These are phyloP conservation scores for Drosophila azteca DNA, from an alignment of 1,140 invertebrate species.

Conservation along the genomic window DNA sequence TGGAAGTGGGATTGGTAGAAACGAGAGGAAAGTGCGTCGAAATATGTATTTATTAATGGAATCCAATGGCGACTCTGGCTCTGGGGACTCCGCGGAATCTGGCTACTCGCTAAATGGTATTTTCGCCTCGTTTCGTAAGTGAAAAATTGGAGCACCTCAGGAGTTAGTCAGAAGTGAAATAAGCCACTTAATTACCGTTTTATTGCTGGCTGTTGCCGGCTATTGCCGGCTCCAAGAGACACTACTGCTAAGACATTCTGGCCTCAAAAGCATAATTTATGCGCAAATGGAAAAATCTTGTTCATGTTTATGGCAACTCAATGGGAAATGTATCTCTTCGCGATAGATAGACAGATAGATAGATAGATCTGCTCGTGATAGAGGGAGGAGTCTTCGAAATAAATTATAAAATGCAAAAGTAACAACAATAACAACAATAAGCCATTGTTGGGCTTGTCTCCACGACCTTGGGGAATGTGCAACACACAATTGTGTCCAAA, in stretches of 20 bases:
- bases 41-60: constrained; percentile 69
- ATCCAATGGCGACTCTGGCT: constrained; percentile 10
- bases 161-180: constrained; percentile 44
- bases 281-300: constrained; percentile 40
- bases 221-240: background rate
- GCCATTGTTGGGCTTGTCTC: constrained; percentile 42
- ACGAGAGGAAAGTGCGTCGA: constrained; percentile 59
- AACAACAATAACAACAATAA: constrained; percentile 38
- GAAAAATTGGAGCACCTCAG: constrained; percentile 55
- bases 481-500: constrained; percentile 27
- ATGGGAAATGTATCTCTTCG: constrained; percentile 25
- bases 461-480: constrained; percentile 33
- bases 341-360: no score
- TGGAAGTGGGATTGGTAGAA: no score
- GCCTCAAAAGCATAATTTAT: constrained; percentile 19
- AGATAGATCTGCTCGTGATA: background rate
- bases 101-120: constrained; percentile 29
- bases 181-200: constrained; percentile 56
- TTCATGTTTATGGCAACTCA: constrained; percentile 32
- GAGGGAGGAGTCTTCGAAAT: constrained; percentile 11
- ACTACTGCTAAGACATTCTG: constrained; percentile 8
- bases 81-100: no score
- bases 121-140: constrained; percentile 59
- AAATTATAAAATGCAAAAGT: constrained; percentile 14
- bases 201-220: constrained; percentile 13